A percentile compares a stretch with the other conserved stretches of the same genome.
Conservation (phyloP, 1,140 invertebrate genomes). For the Onthophagus taurus region DNA sequence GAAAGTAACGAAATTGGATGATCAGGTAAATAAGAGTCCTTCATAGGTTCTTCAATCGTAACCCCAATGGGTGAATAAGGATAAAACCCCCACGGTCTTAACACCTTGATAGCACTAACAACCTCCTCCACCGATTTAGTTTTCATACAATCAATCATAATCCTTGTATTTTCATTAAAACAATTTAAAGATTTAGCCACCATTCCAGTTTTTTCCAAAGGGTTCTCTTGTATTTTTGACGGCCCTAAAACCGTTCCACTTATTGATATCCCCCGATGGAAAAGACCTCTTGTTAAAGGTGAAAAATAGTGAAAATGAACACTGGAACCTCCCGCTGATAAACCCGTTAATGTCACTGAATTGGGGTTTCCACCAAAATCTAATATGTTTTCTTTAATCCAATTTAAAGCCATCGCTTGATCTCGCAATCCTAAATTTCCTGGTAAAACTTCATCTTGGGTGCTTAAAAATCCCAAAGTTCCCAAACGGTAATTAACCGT, state of each 20-base stretch:
- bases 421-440: no score
- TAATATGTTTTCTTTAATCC: no score
- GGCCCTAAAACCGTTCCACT: slow-evolving; percentile 61
- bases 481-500: slow-evolving; percentile 54
- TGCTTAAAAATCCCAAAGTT: no score
- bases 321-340: no score
- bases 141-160: slow-evolving; percentile 45
- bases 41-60: slow-evolving; percentile 19
- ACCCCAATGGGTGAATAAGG: slow-evolving; percentile 16
- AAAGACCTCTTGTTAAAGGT: no score
- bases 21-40: slow-evolving; percentile 44
- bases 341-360: no score
- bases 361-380: no score
- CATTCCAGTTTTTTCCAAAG: slow-evolving; percentile 53
- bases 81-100: slow-evolving; percentile 38
- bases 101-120: slow-evolving; percentile 18
- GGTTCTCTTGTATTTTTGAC: slow-evolving; percentile 58
- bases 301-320: no score
- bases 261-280: slow-evolving; percentile 60
- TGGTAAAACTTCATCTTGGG: no score
- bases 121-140: slow-evolving; percentile 10
- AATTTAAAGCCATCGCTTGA: no score
- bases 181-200: slow-evolving; percentile 60
- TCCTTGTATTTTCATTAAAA: slow-evolving; percentile 41
- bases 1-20: slow-evolving; percentile 40